Conservation (phyloP, 64 coral and sea anemone species). For the Porites australiensis region DNA sequence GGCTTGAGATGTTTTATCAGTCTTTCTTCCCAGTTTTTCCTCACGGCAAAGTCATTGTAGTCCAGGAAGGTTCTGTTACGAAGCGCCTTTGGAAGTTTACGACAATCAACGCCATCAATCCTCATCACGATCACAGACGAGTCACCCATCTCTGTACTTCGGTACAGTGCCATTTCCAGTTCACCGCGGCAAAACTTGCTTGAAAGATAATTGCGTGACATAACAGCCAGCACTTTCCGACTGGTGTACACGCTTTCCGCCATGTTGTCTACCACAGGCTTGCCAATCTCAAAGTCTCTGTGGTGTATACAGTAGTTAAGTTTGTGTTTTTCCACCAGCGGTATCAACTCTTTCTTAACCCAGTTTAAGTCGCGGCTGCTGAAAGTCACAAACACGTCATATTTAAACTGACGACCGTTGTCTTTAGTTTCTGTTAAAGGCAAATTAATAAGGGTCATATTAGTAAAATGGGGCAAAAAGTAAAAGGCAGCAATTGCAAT, state of each 20-base stretch:
- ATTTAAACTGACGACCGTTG: background rate
- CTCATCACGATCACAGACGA: background rate
- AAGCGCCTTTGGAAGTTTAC: slow-evolving; percentile 25
- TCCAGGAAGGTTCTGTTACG: slow-evolving; percentile 38
- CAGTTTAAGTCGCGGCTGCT: slow-evolving; percentile 12
- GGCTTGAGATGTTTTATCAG: background rate
- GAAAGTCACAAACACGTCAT: slow-evolving; percentile 22
- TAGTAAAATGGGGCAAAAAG: no score
- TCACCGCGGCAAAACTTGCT: slow-evolving; percentile 27
- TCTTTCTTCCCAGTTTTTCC: slow-evolving; percentile 1
- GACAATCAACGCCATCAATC: slow-evolving; percentile 28
- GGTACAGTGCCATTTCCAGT: slow-evolving; percentile 21
- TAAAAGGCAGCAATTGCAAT: no score
- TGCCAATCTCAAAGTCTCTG: slow-evolving; percentile 44
- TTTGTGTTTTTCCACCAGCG: slow-evolving; percentile 22
- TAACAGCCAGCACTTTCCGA: slow-evolving; percentile 14
- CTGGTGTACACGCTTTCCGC: slow-evolving; percentile 54
- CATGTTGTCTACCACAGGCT: slow-evolving; percentile 39
- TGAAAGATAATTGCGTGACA: slow-evolving; percentile 36
- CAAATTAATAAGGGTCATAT: background rate
- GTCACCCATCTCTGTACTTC: background rate
- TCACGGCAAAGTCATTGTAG: slow-evolving; percentile 21
- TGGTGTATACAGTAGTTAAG: slow-evolving; percentile 40
- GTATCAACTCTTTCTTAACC: background rate
- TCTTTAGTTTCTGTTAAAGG: slow-evolving; percentile 13